Evolutionary conservation across 1,140 invertebrate species (phyloP).

Genomic region (Pygmarrhopalites habei): DNA sequence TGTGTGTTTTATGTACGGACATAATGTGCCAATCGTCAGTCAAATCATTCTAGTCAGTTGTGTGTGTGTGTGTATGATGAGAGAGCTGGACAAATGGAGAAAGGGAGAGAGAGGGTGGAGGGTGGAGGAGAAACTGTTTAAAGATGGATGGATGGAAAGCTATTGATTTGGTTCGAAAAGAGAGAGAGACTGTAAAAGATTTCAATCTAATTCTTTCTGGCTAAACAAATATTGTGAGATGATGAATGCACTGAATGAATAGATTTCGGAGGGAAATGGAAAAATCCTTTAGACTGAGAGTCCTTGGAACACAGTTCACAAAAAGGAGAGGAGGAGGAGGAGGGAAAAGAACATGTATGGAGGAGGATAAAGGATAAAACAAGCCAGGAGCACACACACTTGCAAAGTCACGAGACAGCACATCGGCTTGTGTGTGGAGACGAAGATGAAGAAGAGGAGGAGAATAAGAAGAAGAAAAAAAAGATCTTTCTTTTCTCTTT

Average conservation of each 20-base stretch:
- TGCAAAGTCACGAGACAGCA: background rate
- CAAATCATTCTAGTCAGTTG: no score
- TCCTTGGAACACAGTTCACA: no score
- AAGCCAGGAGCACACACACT: no score
- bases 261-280: slow-evolving; percentile 13
- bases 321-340: no score
- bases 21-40: no score
- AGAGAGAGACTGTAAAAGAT: slow-evolving; percentile 16
- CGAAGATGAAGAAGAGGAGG: background rate
- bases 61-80: background rate
- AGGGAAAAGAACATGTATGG: no score
- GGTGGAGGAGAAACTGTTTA: background rate
- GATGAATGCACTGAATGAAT: slow-evolving; percentile 17
- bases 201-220: slow-evolving; percentile 18
- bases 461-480: background rate
- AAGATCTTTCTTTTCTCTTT: background rate
- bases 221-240: slow-evolving; percentile 11
- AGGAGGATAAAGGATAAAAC: no score
- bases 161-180: slow-evolving; percentile 10
- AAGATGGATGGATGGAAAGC: slow-evolving; percentile 2
- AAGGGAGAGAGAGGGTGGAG: no score
- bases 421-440: background rate
- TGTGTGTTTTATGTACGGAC: no score
- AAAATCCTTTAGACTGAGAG: no score
- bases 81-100: background rate